These are phyloP conservation scores for Drymodes brunneopygia DNA, from an alignment of 2,113 vertebrate species.

Conservation along the genomic window DNA sequence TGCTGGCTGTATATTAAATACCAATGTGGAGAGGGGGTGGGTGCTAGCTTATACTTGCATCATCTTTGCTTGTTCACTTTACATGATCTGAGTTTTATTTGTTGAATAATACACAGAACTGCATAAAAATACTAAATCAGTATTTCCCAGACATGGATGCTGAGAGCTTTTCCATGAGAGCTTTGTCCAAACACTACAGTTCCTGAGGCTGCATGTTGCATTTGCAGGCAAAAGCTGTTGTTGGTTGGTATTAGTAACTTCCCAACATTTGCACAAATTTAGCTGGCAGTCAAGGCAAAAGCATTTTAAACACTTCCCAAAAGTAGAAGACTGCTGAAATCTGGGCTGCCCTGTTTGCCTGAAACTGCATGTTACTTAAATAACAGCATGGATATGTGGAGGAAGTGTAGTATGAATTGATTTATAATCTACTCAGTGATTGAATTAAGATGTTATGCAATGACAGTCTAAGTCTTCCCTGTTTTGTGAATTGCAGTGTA, in stretches of 20 bases:
- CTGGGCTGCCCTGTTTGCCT: background rate
- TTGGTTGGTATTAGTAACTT: background rate
- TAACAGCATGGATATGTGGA: background rate
- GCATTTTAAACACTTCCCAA: background rate
- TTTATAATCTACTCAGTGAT: background rate
- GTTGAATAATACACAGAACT: background rate
- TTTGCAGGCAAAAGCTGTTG: background rate
- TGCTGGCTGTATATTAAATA: background rate
- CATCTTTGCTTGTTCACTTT: background rate
- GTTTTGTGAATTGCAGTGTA: background rate
- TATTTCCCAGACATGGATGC: background rate
- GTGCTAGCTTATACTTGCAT: background rate
- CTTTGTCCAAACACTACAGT: background rate
- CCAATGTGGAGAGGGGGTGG: slow-evolving; percentile 6
- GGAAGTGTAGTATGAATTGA: background rate
- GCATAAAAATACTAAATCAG: background rate
- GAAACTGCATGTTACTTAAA: background rate
- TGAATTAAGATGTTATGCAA: background rate
- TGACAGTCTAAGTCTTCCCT: background rate
- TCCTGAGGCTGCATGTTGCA: background rate
- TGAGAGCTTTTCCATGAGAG: background rate
- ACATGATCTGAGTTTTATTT: background rate
- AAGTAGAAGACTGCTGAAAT: background rate
- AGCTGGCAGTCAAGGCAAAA: background rate
- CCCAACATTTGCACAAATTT: background rate